These are phyloP conservation scores for Homalodisca vitripennis DNA, from an alignment of 1,140 invertebrate species.

Conservation along the genomic window DNA sequence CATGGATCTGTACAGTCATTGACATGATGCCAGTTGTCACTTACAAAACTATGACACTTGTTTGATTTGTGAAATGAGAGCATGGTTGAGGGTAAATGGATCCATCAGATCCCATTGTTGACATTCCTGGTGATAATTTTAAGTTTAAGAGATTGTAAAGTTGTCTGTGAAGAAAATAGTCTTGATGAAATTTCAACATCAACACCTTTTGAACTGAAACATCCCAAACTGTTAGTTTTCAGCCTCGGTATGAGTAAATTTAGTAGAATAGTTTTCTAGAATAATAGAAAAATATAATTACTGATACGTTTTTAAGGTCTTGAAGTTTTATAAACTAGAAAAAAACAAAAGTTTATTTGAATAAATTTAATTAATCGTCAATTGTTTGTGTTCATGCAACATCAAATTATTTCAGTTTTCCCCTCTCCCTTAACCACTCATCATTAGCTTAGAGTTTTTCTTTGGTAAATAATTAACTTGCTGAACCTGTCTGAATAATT, in stretches of 20 bases:
- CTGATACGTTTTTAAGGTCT: not conserved
- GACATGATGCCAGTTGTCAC: not conserved
- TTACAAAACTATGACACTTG: not conserved
- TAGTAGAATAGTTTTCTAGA: not conserved
- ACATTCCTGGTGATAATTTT: not conserved
- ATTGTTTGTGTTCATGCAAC: not conserved
- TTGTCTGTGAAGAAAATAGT: not conserved
- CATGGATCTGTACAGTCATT: not conserved
- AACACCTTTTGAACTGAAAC: not conserved
- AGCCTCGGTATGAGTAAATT: not conserved
- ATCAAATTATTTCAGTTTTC: not conserved
- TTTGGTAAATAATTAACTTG: not conserved
- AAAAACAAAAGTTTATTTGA: not conserved
- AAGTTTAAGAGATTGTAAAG: not conserved
- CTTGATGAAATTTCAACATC: not conserved
- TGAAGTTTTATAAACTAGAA: not conserved
- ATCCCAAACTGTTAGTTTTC: not conserved
- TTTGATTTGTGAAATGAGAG: not conserved
- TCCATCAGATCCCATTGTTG: not conserved
- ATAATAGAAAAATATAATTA: not conserved
- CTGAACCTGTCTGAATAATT: not conserved
- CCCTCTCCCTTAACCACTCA: not conserved
- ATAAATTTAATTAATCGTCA: not conserved
- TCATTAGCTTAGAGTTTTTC: not conserved
- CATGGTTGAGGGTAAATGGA: not conserved